These are phyloP conservation scores for Watsonalla cultraria DNA, from an alignment of 2,888 invertebrate species.

Conservation along the genomic window DNA sequence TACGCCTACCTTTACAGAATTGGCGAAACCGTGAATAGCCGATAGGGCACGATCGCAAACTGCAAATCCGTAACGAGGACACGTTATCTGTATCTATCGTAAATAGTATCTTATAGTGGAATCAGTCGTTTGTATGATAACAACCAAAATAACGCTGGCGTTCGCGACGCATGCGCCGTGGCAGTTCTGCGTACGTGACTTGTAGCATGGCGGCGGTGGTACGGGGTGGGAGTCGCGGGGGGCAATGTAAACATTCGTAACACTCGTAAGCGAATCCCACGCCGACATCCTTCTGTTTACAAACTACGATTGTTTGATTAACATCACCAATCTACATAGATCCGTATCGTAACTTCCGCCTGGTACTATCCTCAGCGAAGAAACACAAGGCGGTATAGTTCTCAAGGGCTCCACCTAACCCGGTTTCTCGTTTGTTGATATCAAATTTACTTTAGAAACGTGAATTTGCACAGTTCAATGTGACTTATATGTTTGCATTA, in stretches of 20 bases:
- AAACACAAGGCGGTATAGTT: conserved; percentile 1
- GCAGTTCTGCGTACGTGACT: conserved; percentile 68
- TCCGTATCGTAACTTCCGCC: conserved; percentile 6
- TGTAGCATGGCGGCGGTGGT: conserved; percentile 50
- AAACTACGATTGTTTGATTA: conserved; percentile 31
- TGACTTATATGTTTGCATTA: conserved; percentile 4
- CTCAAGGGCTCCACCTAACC: conserved; percentile 1
- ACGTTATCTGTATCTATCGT: conserved; percentile 52
- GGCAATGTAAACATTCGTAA: conserved; percentile 52
- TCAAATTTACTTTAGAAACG: conserved; percentile 15
- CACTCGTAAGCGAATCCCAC: conserved; percentile 46
- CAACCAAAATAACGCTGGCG: conserved; percentile 51
- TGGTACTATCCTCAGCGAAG: background rate
- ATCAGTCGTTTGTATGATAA: conserved; percentile 49
- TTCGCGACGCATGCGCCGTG: conserved; percentile 56
- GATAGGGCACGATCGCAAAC: background rate
- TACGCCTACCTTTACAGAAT: background rate
- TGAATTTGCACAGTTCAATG: conserved; percentile 15
- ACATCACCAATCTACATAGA: conserved; percentile 21
- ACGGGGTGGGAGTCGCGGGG: conserved; percentile 19
- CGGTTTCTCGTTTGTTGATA: conserved; percentile 10
- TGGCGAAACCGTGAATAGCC: conserved; percentile 1
- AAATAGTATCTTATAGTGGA: conserved; percentile 81
- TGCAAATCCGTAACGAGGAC: conserved; percentile 1
- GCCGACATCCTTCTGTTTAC: conserved; percentile 49